Evolutionary conservation across 2,797 vertebrate genomes (phyloP), one percentile per base, ranked within the genome.

Genomic region (Ciconia nigra): DNA sequence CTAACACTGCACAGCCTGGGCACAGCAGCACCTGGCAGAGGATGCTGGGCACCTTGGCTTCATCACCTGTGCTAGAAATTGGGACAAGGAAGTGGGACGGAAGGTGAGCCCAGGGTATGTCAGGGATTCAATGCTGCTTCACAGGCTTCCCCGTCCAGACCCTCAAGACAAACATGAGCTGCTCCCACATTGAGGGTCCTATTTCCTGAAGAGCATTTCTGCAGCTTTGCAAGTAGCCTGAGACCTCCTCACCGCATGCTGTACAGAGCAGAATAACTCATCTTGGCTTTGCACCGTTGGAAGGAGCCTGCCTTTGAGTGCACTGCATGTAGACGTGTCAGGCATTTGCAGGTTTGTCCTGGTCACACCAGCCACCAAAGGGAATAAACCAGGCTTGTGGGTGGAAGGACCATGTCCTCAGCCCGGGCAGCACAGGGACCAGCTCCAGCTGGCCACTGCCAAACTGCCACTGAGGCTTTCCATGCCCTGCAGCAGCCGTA

Each of bases 271-370:
- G 46, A 61, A 3, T 26, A 57, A 81, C 24, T 3, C 42, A 62
- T 55, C 19, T 19, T 2, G 3, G 20, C n/a, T 84, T 67, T 42
- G 33, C 24, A 24, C 4, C 1, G 0, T 2, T 52, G 41, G 26
- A 42, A 63, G 21, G 5, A 49, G 26, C 18, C 7, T 57, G 24
- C 4, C 22, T 90, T 9, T 0, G 0, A 52, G 20, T 26, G 14
- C 52, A 35, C 4, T 6, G 33, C 13, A 19, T 37, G 35, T 39
- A 65, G 62, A 41, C 0, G 0, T 21, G 26, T 28, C 55, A 63
- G 83, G 26, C 11, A 25, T 54, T 76, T 69, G 11, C 29, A 84
- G 37, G 65, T 55, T 52, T 41, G 22, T 31, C 15, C 44, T 37
- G 14, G 8, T 66, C 21, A 46, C 7, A 4, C 29, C 25, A 91